Base-by-base conservation (phyloP, 2,888 invertebrate species). In the Tetragonula carbonaria region DNA sequence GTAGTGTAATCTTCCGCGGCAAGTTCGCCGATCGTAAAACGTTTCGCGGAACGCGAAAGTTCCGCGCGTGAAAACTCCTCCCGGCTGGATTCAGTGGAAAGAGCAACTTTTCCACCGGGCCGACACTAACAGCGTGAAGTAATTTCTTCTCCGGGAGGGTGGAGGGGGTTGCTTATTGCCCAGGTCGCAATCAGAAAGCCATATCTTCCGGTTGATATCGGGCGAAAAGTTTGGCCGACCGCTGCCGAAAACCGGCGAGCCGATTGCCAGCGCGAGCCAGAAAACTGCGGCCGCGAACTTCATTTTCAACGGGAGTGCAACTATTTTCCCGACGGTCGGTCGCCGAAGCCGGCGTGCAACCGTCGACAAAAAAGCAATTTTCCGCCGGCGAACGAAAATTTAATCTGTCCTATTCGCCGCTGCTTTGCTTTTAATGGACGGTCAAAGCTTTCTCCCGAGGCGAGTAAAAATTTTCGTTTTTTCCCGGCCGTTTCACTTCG, bases 121-220 rank as follows among this genome's bases (percentile, higher is more conserved):
- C 51, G n/a, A 38, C 57, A 59, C 55, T 70, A 84, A 84, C 68
- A 78, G 70, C 70, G 66, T 53, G 50, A 84, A 74, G 84, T 82
- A 84, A 83, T 83, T 78, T 74, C 84, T 82, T 70, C 11, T 51
- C 28, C 11, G 8, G 8, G 45, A 8, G 2, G 0, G 33, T 2
- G 8, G 45, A 2, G 8, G 45, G 45, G 50, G 63, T 66, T 38
- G 74, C 74, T 78, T 84, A 66, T 82, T 82, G 77, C 67, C 38
- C 38, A 18, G 3, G 55, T 77, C 72, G 82, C 83, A 77, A 82
- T 70, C 83, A 82, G 82, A 63, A 55, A 67, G n/a, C 57, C 83
- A 77, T 76, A 82, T 82, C 82, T 28, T 63, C 68, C 55, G 67
- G 21, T 65, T 23, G 51, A 21, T 0, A 23, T 2, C 72, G 63